A percentile compares a stretch with the other conserved stretches of the same genome.
phyloP scores from a whole-genome alignment of 2,797 vertebrate genomes.

The Esox lucius region DNA sequence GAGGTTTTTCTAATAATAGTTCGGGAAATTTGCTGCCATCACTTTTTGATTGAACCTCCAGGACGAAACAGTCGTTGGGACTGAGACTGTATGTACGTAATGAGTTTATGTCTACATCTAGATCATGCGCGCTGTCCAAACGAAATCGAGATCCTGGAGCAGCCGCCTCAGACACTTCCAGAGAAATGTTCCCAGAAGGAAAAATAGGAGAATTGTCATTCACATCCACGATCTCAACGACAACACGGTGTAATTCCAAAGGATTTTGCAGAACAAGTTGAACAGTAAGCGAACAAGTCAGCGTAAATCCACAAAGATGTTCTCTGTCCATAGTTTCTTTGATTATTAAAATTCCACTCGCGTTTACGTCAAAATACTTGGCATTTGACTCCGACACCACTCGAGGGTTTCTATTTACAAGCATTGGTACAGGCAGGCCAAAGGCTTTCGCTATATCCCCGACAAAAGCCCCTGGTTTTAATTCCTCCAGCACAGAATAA shows the following conservation, averaged over 20 bases:
- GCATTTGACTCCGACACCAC: slow-evolving; percentile 73
- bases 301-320: slow-evolving; percentile 71
- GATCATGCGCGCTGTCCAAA: slow-evolving; percentile 78
- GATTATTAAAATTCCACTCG: slow-evolving; percentile 73
- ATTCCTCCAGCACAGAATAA: slow-evolving; percentile 81
- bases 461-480: slow-evolving; percentile 79
- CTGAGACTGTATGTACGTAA: slow-evolving; percentile 75
- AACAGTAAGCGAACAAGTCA: slow-evolving; percentile 72
- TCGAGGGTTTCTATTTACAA: slow-evolving; percentile 69
- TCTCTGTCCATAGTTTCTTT: slow-evolving; percentile 81
- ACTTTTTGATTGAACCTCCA: slow-evolving; percentile 76
- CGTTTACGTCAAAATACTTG: slow-evolving; percentile 75
- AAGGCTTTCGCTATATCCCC: slow-evolving; percentile 80
- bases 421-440: slow-evolving; percentile 72
- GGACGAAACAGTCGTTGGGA: slow-evolving; percentile 70
- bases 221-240: slow-evolving; percentile 80
- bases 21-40: slow-evolving; percentile 80
- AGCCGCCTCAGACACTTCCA: slow-evolving; percentile 79
- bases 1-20: slow-evolving; percentile 74
- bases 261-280: slow-evolving; percentile 80
- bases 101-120: slow-evolving; percentile 76
- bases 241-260: slow-evolving; percentile 76
- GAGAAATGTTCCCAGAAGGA: slow-evolving; percentile 55
- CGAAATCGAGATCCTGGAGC: slow-evolving; percentile 71
- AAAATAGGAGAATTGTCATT: slow-evolving; percentile 83